Evolutionary conservation across 2,113 vertebrate species (phyloP), one percentile per base, ranked within the genome.

Genomic region (Erinaceus europaeus): DNA sequence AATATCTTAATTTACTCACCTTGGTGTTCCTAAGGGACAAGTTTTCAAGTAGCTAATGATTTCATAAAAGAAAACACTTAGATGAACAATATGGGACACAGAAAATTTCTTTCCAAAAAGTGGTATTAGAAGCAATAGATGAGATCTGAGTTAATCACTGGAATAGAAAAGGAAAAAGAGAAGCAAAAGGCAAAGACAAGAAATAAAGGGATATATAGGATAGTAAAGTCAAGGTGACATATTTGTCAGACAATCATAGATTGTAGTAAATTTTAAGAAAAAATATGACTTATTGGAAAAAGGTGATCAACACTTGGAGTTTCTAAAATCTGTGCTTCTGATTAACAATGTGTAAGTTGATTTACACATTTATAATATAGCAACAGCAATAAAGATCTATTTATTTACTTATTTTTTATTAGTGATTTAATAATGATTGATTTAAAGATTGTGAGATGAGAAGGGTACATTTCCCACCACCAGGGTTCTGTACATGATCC

Each of bases 1-100:
- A 65, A 53, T 67, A 89, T 79, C 40, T 82, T 89, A 85, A 90
- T 84, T 92, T 74, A 82, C 81, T 86, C 20, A 77, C 9, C 21
- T 91, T 32, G 55, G 1, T 65, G 14, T 72, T 80, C 72, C 65
- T 53, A 91, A 86, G 34, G 34, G 17, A 9, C 48, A 89, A 61
- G 40, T 7, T 76, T 71, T 61, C 55, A 76, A 72, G 13, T 71
- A 61, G 44, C 36, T 52, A 92, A 86, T 69, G 29, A 93, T 59
- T 86, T 20, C 21, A 71, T 64, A 42, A 88, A 86, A 77, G 2
- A 84, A 84, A 88, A 48, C n/a, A 77, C 53, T 46, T 74, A 9
- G 27, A 27, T 25, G 11, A 13, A n/a, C 25, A 44, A 15, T 34
- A 8, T 57, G 8, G 13, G 44, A 79, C 78, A 78, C 21, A 68